A percentile compares a stretch with the other conserved stretches of the same genome.
These are phyloP conservation scores for Todiramphus saurophagus DNA, from an alignment of 2,113 vertebrate species.

Conservation along the genomic window DNA sequence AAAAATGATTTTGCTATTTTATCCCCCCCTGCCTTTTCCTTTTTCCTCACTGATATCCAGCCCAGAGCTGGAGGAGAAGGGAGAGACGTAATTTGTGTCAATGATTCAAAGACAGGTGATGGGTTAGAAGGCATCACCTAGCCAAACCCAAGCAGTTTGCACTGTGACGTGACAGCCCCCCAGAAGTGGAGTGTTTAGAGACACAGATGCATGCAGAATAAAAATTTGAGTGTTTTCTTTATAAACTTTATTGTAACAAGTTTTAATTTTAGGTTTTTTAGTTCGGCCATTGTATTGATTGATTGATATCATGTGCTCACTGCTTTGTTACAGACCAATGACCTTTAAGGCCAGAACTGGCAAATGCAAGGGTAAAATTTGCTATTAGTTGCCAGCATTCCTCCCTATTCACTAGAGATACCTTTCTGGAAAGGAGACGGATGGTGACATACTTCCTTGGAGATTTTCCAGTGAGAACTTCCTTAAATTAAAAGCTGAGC, in stretches of 20 bases:
- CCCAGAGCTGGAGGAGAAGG: not conserved
- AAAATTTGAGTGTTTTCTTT: not conserved
- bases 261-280: not conserved
- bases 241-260: not conserved
- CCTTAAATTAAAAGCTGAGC: conserved; percentile 9
- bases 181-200: not conserved
- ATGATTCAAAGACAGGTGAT: not conserved
- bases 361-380: not conserved
- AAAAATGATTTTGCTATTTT: conserved; percentile 19
- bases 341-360: not conserved
- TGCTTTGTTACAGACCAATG: not conserved
- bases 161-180: not conserved
- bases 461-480: conserved; percentile 3
- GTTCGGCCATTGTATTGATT: not conserved
- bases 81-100: not conserved
- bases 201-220: not conserved
- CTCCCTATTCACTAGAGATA: not conserved
- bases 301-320: not conserved
- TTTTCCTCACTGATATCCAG: not conserved
- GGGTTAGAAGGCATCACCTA: not conserved
- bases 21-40: not conserved
- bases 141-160: not conserved
- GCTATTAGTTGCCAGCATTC: not conserved
- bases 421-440: not conserved
- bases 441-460: conserved; percentile 5